Conservation (phyloP, 2,113 vertebrate species). For the Leucopsar rothschildi region DNA sequence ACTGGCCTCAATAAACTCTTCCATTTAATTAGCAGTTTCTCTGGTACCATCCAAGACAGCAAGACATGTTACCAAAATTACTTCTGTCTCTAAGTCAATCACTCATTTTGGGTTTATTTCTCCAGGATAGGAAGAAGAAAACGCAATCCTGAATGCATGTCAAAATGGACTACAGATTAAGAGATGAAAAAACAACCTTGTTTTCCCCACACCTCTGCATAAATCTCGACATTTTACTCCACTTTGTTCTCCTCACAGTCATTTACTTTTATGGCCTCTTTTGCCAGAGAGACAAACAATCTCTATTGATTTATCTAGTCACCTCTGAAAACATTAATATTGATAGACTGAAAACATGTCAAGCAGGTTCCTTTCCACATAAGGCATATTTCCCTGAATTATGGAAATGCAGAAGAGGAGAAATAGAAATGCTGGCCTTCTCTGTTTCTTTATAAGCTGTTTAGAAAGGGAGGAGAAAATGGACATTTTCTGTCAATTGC, state of each 20-base stretch:
- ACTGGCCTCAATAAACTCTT: neutral
- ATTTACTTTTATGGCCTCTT: neutral
- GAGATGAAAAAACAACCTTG: neutral
- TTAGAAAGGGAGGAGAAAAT: neutral
- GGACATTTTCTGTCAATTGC: neutral
- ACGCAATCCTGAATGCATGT: neutral
- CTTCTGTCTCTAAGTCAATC: neutral
- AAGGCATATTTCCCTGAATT: neutral
- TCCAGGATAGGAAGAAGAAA: neutral
- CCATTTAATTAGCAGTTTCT: neutral
- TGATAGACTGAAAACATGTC: neutral
- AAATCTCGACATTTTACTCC: neutral
- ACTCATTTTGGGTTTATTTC: neutral
- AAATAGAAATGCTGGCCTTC: neutral
- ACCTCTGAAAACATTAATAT: neutral
- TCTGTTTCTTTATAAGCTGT: neutral
- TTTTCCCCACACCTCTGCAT: neutral
- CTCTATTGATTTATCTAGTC: neutral
- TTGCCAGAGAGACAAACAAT: neutral
- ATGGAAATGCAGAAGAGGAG: neutral
- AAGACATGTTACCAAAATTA: neutral
- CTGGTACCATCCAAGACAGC: neutral
- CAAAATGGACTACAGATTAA: neutral
- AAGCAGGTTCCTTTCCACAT: neutral
- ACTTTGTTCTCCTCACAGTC: neutral